Evolutionary conservation across 2,797 vertebrate species (phyloP).

Genomic region (Mormyrops boulengeri): DNA sequence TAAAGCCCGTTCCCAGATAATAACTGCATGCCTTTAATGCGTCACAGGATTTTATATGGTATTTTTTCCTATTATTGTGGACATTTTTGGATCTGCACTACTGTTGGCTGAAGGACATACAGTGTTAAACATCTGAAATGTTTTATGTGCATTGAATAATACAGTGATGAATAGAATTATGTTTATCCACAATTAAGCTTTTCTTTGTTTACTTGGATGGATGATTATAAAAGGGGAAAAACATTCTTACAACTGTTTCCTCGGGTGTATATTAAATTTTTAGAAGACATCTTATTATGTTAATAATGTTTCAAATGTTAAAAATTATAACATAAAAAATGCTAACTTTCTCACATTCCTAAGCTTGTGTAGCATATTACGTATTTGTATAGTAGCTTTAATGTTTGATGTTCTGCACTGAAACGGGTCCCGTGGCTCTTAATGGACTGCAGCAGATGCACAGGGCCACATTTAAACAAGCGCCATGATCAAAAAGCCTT

Average conservation of each 20-base stretch:
- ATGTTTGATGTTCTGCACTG: not conserved
- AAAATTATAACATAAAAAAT: not conserved
- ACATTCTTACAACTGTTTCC: not conserved
- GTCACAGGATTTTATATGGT: not conserved
- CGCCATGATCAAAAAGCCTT: not conserved
- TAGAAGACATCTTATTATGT: not conserved
- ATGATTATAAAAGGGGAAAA: not conserved
- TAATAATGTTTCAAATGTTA: not conserved
- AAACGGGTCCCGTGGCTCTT: not conserved
- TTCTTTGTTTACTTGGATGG: not conserved
- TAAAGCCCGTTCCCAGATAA: not conserved
- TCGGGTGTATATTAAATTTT: not conserved
- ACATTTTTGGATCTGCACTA: not conserved
- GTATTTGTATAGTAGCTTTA: conserved; percentile 4
- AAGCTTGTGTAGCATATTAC: not conserved
- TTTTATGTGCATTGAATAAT: not conserved
- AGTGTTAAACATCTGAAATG: not conserved
- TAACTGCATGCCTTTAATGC: not conserved
- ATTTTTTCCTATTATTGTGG: not conserved
- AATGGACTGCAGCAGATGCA: conserved; percentile 6
- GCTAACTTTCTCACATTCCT: not conserved
- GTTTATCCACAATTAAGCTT: not conserved
- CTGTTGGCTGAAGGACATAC: not conserved
- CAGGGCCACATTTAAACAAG: not conserved
- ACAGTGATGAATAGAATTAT: not conserved